Base-by-base conservation (phyloP, 2,797 vertebrate species). In the Melopsittacus undulatus region DNA sequence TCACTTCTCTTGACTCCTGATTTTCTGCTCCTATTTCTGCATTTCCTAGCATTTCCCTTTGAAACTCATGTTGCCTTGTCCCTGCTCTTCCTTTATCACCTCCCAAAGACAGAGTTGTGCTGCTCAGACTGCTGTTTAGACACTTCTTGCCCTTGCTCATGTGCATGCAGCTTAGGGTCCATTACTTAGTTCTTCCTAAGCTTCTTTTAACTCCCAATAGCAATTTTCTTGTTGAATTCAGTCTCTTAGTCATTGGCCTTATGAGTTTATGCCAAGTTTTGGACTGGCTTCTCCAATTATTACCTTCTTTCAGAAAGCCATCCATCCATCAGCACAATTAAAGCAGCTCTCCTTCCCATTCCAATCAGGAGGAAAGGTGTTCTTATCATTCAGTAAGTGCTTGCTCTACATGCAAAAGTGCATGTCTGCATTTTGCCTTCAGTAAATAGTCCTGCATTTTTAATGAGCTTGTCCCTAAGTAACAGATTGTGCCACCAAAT, bases 361-460 rank as follows among this genome's bases (percentile, higher is more conserved):
- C 68, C 45, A 62, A 1, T 62, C 68, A 27, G 72, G 48, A 83
- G 72, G 68, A 93, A 85, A 90, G 90, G 93, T 94, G 89, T 62
- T 90, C 64, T 78, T 89, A 27, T 68, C 54, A n/a, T 54, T 94
- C 94, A 68, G 1, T 49, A 94, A 89, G 49, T 26, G 27, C 68
- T 95, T 91, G 52, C 78, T 94, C 87, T 93, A 89, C 92, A 94
- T 38, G 83, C 88, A 90, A 46, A 96, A 92, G 89, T 94, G 88
- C 90, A 69, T 70, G 85, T 87, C 91, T 94, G 94, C 89, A 73
- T 96, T 96, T 97, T 93, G 81, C 89, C 80, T 95, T 95, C 84
- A 82, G 78, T 96, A 96, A 96, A 88, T 80, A 83, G 67, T 87
- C 82, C n/a, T 90, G 61, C 27, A 75, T 95, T 94, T 96, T 96